Evolutionary conservation across 2,888 invertebrate genomes (phyloP), one percentile per base, ranked within the genome.

Genomic region (Pterobdella sp.): DNA sequence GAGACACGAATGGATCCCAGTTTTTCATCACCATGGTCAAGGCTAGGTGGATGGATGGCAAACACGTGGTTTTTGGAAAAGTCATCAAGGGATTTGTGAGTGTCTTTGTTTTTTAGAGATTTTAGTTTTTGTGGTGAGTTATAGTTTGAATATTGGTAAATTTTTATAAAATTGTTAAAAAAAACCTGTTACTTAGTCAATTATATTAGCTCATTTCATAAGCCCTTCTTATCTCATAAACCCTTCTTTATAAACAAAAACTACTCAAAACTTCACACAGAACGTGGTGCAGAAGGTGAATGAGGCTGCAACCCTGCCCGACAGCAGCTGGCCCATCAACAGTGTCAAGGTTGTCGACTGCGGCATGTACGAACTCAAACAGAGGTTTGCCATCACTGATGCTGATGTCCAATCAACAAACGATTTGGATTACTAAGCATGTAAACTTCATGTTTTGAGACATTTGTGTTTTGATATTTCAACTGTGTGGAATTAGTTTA

Each of bases 21-120:
- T 84, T 84, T 79, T 83, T 82, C 79, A 80, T 84, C 74, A 77
- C 80, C n/a, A 78, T 84, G 34, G 81, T 78, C 73, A 81, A 80
- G 69, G 80, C 82, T 35, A 79, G 84, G 71, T 84, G 83, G 82
- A 76, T 84, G 64, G 83, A 84, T 75, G 78, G 79, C 34, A 82
- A 81, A 73, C 83, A 84, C 76, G 84, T 84, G 0, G 83, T 82
- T 3, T 84, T 84, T 75, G 84, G 83, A 32, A 83, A 83, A 76
- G 80, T 84, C 68, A 75, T 83, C 74, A 78, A 77, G 63, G 84
- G 84, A 76, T 79, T 80, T 76, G 83, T 83, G 77, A 80, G 82
- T 78, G 14, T 7, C 18, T 7, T 7, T 65, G 65, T 31, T 65
- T 7, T 31, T 65, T 2, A 7, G 32, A 2, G 14, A 3, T 65